Evolutionary conservation across 2,888 invertebrate species (phyloP), one percentile per base, ranked within the genome.

Genomic region (Cyrtodaria siliqua): DNA sequence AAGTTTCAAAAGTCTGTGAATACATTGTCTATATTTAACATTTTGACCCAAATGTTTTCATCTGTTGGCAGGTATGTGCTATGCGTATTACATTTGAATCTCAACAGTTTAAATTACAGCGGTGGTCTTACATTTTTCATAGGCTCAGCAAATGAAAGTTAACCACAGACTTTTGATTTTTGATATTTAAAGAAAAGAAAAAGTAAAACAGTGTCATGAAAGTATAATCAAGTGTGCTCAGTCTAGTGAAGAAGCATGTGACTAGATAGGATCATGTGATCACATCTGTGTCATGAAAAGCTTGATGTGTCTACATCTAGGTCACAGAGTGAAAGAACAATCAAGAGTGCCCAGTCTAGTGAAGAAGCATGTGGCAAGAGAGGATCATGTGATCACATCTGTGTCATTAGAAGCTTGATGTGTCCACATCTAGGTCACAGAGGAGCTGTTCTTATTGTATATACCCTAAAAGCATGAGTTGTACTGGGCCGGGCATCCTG

Each of bases 381-480:
- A 44, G 47, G 62, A 60, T 74, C 73, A 77, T 73, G 76, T 73
- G 73, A 73, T 70, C 73, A 73, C 63, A 76, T 73, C 76, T 67
- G 70, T 77, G 69, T 73, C 57, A 56, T n/a, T 52, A 40, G 59
- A 63, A 62, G 72, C 71, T 61, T 72, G 72, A 60, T 70, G 27
- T 68, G 55, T 40, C 50, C 61, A 61, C 66, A 66, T 61, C 57
- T 52, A 56, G 47, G 68, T 56, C 57, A 55, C 27, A 62, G 42
- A 62, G 62, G 61, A 53, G 68, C 68, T 33, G 4, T 4, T 8
- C 16, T 44, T 44, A 6, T 16, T 44, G 44, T 44, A 44, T 66
- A 81, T 84, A 90, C 90, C 87, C 89, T 82, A 85, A 89, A 87
- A 57, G 89, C 88, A 80, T 90, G 88, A 44, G 91, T 91, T 26